Conservation (phyloP, 2,113 vertebrate genomes). For the Paracanthobrama guichenoti region DNA sequence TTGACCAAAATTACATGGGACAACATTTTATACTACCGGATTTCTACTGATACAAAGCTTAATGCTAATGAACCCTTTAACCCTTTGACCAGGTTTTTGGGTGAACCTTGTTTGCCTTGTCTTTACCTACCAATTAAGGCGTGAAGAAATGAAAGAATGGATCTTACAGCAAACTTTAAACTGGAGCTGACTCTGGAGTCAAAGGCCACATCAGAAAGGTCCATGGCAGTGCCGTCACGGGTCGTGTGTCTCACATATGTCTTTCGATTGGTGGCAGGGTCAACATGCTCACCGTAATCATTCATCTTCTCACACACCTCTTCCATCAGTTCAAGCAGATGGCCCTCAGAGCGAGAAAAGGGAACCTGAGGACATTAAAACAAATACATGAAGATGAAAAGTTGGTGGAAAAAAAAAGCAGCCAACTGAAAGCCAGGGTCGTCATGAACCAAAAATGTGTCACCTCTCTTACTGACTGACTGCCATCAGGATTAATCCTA, state of each 20-base stretch:
- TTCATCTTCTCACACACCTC: slow-evolving; percentile 91
- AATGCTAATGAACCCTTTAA: too few relatives aligned
- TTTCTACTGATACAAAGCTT: too few relatives aligned
- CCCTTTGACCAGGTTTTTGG: too few relatives aligned
- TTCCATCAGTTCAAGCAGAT: slow-evolving; percentile 92
- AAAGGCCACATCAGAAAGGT: slow-evolving; percentile 81
- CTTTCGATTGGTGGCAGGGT: slow-evolving; percentile 80
- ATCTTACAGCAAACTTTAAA: slow-evolving; percentile 87
- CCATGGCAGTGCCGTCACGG: slow-evolving; percentile 80
- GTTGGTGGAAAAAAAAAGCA: neutral
- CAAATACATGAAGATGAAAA: neutral
- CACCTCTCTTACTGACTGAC: slow-evolving; percentile 92
- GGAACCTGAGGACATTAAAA: slow-evolving; percentile 77
- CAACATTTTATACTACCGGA: too few relatives aligned
- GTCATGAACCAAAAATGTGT: slow-evolving; percentile 31
- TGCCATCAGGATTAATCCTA: slow-evolving; percentile 94
- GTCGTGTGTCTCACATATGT: slow-evolving; percentile 82
- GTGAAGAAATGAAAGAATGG: neutral
- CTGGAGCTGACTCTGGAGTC: slow-evolving; percentile 83
- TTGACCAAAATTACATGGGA: too few relatives aligned
- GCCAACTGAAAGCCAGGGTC: too few relatives aligned
- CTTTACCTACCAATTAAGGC: neutral
- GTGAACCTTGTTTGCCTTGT: too few relatives aligned
- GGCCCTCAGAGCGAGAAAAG: slow-evolving; percentile 88
- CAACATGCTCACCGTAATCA: slow-evolving; percentile 85